Base-by-base conservation (phyloP, 2,797 vertebrate species). In the Oreortyx pictus region DNA sequence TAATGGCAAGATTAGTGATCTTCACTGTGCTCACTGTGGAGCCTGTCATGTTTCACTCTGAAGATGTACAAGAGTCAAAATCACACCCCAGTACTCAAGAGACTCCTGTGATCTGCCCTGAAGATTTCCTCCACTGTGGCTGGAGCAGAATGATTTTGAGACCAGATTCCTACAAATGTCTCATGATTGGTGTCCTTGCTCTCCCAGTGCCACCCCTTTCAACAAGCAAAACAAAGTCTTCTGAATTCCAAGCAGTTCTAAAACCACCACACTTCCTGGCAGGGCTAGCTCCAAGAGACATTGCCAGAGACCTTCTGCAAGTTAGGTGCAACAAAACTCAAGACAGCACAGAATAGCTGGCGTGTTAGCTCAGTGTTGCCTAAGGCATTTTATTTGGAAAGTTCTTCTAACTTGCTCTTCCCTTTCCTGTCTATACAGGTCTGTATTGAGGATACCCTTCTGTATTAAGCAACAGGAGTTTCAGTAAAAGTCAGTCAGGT, bases 211-310 rank as follows among this genome's bases (percentile, higher is more conserved):
- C 62, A 44, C 56, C 33, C 49, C 75, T 93, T 89, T 90, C 78
- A 94, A 72, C 57, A 94, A 91, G 92, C 70, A 80, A 86, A 85
- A 88, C 50, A 8, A 86, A 62, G 75, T 61, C 83, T 81, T 95
- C 65, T 90, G 89, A 89, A 93, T 92, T 89, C 72, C 81, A 86
- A 86, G 59, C 50, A 92, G 82, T 66, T 91, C 72, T 94, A 74
- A 94, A 96, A 94, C 89, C 71, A 54, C 73, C 77, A 25, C 18
- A 47, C 72, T 93, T 95, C 59, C 82, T 92, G 73, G 82, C 87
- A 54, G 75, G 84, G 82, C 57, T 83, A 79, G 65, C 88, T 90
- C 68, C 52, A 82, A 62, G 17, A 85, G 33, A 50, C 73, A 86
- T 8, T 88, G 73, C 73, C 81, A 92, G 89, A 93, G 77, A 89